Conservation (phyloP, 1,140 invertebrate species). For the Babylonia areolata region DNA sequence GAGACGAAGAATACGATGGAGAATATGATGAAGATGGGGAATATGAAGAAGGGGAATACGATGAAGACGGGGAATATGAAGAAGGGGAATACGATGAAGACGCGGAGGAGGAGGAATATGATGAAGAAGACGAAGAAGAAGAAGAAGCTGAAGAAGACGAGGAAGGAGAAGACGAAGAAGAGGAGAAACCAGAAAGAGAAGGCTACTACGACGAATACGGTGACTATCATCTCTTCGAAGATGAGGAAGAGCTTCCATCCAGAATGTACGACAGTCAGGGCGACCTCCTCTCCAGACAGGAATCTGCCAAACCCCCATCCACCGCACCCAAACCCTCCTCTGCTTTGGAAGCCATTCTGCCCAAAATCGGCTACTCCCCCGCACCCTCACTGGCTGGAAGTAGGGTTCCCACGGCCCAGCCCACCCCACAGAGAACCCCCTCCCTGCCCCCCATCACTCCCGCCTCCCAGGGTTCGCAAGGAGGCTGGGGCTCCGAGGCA, state of each 20-base stretch:
- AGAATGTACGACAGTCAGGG: conserved; percentile 17
- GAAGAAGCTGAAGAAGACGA: not conserved
- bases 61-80: not conserved
- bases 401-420: not conserved
- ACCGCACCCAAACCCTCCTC: conserved; percentile 13
- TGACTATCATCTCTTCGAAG: not conserved
- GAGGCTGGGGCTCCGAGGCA: not conserved
- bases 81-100: not conserved
- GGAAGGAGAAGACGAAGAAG: not conserved
- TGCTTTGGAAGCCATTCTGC: conserved; percentile 6
- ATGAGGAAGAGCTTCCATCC: not conserved
- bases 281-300: not conserved
- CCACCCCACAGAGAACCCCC: not conserved
- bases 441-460: conserved; percentile 13
- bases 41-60: not conserved
- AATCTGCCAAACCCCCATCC: not conserved
- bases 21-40: not conserved
- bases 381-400: not conserved
- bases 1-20: not conserved
- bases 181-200: not conserved
- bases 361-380: not conserved
- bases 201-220: conserved; percentile 28
- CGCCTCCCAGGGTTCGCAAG: not conserved
- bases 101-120: not conserved
- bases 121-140: not conserved